Conservation (phyloP, 2,888 invertebrate genomes). For the Hydrotaea diabolus region DNA sequence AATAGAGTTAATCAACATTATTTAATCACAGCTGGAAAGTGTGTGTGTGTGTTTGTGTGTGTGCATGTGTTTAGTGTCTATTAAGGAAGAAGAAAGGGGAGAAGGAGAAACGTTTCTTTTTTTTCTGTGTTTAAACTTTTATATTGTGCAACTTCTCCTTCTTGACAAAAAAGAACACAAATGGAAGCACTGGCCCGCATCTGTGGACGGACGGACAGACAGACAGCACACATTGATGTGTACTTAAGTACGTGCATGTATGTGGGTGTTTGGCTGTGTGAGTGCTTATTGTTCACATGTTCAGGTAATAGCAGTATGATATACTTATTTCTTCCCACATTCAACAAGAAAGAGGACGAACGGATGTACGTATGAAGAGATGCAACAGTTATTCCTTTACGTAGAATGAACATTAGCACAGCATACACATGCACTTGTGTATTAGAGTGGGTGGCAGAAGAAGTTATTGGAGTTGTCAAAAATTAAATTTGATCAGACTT, state of each 20-base stretch:
- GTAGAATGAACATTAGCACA: background rate
- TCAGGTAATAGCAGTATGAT: slow-evolving; percentile 40
- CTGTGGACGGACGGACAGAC: background rate
- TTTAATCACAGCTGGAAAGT: slow-evolving; percentile 68
- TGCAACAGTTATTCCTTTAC: slow-evolving; percentile 54
- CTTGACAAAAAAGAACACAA: background rate
- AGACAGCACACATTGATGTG: background rate
- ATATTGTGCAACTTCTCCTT: slow-evolving; percentile 1
- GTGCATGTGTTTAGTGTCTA: background rate
- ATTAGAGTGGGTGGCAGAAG: background rate
- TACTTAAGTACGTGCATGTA: background rate
- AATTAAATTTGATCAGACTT: too few species aligned
- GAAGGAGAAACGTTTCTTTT: background rate
- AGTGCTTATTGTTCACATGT: slow-evolving; percentile 25
- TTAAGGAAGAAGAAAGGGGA: background rate
- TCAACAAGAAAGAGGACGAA: slow-evolving; percentile 33
- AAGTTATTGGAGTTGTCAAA: background rate
- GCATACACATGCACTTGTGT: background rate
- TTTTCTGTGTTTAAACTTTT: slow-evolving; percentile 13
- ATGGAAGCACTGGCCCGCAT: background rate
- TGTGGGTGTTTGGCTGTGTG: slow-evolving; percentile 26
- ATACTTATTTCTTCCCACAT: slow-evolving; percentile 38
- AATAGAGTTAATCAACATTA: slow-evolving; percentile 71
- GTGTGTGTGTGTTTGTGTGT: slow-evolving; percentile 29
- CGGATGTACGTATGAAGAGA: slow-evolving; percentile 35